Evolutionary conservation across 2,113 vertebrate species (phyloP).

Genomic region (Calidris pygmaea): DNA sequence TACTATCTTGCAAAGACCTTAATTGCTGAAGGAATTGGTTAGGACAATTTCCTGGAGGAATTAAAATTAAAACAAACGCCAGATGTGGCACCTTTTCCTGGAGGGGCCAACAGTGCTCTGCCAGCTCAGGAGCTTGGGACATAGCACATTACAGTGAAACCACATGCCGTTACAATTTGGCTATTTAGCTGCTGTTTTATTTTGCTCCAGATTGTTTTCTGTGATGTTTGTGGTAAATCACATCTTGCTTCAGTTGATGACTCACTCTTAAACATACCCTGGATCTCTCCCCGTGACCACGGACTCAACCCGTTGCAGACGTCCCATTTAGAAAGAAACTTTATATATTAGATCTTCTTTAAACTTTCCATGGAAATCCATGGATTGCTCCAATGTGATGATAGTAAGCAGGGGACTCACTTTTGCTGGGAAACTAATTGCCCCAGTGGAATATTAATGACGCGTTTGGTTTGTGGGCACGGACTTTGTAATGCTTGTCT

Average conservation of each 20-base stretch:
- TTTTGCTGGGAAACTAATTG: background rate
- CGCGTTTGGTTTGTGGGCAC: background rate
- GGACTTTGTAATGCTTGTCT: background rate
- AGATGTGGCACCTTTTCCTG: background rate
- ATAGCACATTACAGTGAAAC: background rate
- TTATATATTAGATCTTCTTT: background rate
- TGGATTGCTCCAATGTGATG: fast-evolving
- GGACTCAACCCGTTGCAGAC: background rate
- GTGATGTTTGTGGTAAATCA: background rate
- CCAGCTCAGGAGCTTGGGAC: background rate
- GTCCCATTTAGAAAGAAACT: background rate
- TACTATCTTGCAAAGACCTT: background rate
- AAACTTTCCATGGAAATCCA: background rate
- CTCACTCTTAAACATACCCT: background rate
- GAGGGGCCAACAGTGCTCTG: background rate
- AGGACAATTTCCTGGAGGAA: background rate
- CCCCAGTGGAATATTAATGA: background rate
- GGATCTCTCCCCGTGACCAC: background rate
- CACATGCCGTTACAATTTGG: fast-evolving
- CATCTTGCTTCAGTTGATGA: background rate
- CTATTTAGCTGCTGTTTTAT: background rate
- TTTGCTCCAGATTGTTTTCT: background rate
- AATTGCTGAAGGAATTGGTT: background rate
- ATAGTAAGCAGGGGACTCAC: background rate
- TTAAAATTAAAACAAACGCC: background rate